Evolutionary conservation across 1,140 invertebrate genomes (phyloP).

Genomic region (Drosophila mayri): DNA sequence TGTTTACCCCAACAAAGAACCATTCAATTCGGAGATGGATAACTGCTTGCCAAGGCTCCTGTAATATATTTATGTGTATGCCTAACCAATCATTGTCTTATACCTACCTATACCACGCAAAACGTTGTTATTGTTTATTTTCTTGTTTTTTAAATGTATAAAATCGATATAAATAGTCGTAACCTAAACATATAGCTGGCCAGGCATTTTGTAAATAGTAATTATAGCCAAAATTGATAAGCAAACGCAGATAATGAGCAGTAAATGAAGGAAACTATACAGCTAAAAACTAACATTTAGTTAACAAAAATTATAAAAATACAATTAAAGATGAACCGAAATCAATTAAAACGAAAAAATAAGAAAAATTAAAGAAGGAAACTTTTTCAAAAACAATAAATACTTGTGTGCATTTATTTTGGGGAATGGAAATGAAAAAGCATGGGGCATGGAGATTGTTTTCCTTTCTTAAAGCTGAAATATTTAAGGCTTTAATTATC

Average conservation of each 20-base stretch:
- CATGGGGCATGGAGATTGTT: no score
- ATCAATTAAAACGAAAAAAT: conserved; percentile 75
- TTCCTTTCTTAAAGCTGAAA: no score
- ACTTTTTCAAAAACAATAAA: conserved; percentile 66
- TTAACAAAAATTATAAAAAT: conserved; percentile 83
- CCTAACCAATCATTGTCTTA: conserved; percentile 56
- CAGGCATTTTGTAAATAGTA: conserved; percentile 77
- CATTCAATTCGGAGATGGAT: conserved; percentile 43
- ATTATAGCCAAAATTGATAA: conserved; percentile 71
- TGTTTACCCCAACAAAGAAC: conserved; percentile 48
- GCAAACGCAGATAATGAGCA: conserved; percentile 44
- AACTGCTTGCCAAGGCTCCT: conserved; percentile 78
- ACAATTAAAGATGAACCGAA: conserved; percentile 80
- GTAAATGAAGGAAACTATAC: conserved; percentile 27
- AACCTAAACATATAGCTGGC: conserved; percentile 44
- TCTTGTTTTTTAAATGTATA: conserved; percentile 84
- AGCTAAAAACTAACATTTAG: conserved; percentile 73
- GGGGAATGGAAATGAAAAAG: background rate
- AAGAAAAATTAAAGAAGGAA: conserved; percentile 54
- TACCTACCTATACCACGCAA: conserved; percentile 51
- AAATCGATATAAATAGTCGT: conserved; percentile 58
- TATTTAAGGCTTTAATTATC: no score
- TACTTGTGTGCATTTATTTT: conserved; percentile 6
- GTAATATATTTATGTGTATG: conserved; percentile 76
- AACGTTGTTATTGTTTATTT: conserved; percentile 82